Evolutionary conservation across 2,888 invertebrate species (phyloP).

Genomic region (Choristoneura rosaceana): DNA sequence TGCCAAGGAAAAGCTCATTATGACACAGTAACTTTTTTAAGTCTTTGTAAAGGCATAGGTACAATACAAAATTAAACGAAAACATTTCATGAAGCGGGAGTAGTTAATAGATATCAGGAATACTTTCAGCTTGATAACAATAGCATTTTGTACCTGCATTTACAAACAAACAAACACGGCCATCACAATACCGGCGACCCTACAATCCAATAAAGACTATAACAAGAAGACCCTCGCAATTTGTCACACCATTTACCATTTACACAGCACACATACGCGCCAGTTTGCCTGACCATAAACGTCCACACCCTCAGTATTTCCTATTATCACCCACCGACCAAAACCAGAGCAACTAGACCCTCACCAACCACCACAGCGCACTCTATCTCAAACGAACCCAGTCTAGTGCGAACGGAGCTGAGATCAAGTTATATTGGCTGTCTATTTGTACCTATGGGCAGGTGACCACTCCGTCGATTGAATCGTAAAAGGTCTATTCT

Average conservation of each 20-base stretch:
- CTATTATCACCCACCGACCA: conserved; percentile 59
- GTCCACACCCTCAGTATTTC: conserved; percentile 69
- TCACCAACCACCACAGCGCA: conserved; percentile 46
- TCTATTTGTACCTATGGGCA: conserved; percentile 64
- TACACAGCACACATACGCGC: conserved; percentile 58
- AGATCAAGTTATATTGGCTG: conserved; percentile 60
- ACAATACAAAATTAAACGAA: neutral
- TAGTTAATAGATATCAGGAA: too few relatives aligned
- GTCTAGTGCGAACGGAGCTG: conserved; percentile 43
- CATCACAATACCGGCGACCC: conserved; percentile 56
- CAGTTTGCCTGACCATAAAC: conserved; percentile 80
- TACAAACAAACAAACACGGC: conserved; percentile 48
- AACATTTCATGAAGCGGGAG: too few relatives aligned
- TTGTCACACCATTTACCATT: conserved; percentile 74
- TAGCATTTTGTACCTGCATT: neutral
- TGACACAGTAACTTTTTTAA: too few relatives aligned
- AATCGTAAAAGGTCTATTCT: conserved; percentile 75
- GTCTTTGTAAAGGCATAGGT: too few relatives aligned
- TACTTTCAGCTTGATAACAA: neutral
- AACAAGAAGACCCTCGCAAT: conserved; percentile 73
- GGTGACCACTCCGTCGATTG: conserved; percentile 71
- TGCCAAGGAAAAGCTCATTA: too few relatives aligned
- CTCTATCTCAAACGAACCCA: conserved; percentile 32
- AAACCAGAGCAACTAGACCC: conserved; percentile 58
- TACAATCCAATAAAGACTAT: conserved; percentile 60